Evolutionary conservation across 2,888 invertebrate species (phyloP).

Genomic region (Leptinotarsa rubiginosa): DNA sequence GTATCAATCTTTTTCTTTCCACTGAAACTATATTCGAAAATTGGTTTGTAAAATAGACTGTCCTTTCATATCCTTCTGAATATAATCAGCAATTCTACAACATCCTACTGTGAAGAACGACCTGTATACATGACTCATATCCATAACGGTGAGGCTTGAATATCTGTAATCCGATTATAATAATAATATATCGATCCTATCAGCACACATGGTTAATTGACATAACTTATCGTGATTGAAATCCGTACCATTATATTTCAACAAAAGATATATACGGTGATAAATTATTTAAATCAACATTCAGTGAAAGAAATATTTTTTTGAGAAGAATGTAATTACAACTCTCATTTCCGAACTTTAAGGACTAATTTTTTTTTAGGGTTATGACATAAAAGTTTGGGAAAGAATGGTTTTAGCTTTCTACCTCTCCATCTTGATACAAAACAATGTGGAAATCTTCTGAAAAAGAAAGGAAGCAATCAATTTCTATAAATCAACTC

Average conservation of each 20-base stretch:
- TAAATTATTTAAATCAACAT: background rate
- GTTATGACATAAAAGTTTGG: too few species aligned
- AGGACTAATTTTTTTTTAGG: too few species aligned
- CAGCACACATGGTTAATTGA: slow-evolving; percentile 19
- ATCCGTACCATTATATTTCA: slow-evolving; percentile 22
- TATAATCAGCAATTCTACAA: background rate
- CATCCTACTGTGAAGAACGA: background rate
- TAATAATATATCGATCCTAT: slow-evolving; percentile 26
- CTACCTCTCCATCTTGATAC: too few species aligned
- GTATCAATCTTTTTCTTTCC: too few species aligned
- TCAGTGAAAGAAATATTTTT: background rate
- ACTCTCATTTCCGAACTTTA: too few species aligned
- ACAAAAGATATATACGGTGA: slow-evolving; percentile 13
- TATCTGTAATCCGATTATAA: slow-evolving; percentile 24
- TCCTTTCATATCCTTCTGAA: background rate
- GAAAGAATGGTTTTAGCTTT: too few species aligned
- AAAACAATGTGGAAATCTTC: too few species aligned
- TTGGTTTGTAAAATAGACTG: too few species aligned
- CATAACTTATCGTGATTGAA: slow-evolving; percentile 24
- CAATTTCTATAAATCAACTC: too few species aligned
- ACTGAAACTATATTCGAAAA: too few species aligned
- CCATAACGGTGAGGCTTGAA: background rate
- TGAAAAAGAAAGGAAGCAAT: too few species aligned
- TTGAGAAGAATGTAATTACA: background rate
- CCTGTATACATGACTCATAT: background rate